phyloP scores from a whole-genome alignment of 2,888 invertebrate species.

The Tortricodes alternella region DNA sequence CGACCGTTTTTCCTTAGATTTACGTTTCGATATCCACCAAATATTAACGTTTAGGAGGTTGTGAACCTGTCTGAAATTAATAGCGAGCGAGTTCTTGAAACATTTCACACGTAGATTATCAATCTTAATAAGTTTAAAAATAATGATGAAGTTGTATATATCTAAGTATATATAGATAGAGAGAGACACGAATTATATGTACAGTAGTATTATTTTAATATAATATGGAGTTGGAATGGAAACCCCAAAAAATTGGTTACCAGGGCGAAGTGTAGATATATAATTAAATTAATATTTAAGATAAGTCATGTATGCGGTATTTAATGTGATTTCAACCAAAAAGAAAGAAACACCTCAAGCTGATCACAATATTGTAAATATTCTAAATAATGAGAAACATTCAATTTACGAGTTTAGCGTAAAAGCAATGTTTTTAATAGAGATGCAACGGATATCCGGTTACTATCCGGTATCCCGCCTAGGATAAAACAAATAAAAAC shows the following conservation, averaged over 20 bases:
- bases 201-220: constrained; percentile 39
- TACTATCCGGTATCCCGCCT: too few species aligned
- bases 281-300: constrained; percentile 42
- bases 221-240: constrained; percentile 13
- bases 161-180: constrained; percentile 17
- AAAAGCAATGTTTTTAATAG: too few species aligned
- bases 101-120: constrained; percentile 18
- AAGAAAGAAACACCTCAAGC: constrained; percentile 61
- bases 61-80: constrained; percentile 22
- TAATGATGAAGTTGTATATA: constrained; percentile 15
- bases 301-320: constrained; percentile 70
- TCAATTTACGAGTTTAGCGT: constrained; percentile 3
- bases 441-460: too few species aligned
- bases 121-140: constrained; percentile 14
- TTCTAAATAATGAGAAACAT: constrained; percentile 7
- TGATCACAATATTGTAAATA: constrained; percentile 35
- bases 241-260: constrained; percentile 37
- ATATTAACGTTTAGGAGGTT: constrained; percentile 33
- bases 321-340: constrained; percentile 80
- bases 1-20: constrained; percentile 14
- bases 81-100: constrained; percentile 33
- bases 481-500: too few species aligned
- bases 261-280: constrained; percentile 60
- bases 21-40: constrained; percentile 33
- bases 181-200: constrained; percentile 35